These are phyloP conservation scores for Megaceryle torquata DNA, from an alignment of 2,113 vertebrate species.

Conservation along the genomic window DNA sequence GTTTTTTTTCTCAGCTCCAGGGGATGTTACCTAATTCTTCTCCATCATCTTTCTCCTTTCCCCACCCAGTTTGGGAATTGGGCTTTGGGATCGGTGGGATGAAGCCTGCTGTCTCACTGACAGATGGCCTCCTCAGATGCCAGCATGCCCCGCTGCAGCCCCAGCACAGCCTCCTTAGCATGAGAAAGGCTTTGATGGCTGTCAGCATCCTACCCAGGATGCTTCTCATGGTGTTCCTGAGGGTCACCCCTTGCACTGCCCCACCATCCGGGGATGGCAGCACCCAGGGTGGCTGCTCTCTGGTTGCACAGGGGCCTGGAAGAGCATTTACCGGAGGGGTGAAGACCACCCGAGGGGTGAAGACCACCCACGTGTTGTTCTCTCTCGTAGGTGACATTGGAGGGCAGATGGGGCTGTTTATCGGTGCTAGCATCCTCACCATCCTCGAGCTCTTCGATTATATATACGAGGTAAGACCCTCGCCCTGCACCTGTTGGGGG, in stretches of 20 bases:
- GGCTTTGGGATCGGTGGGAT: background rate
- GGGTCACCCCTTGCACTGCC: background rate
- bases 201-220: rapidly evolving
- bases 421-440: slow-evolving; percentile 98
- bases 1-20: background rate
- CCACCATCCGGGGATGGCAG: rapidly evolving
- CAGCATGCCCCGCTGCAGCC: rapidly evolving
- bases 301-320: rapidly evolving
- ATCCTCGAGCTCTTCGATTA: slow-evolving; percentile 98
- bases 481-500: rapidly evolving
- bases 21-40: background rate
- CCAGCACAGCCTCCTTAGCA: background rate
- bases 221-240: background rate
- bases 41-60: background rate
- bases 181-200: background rate
- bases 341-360: background rate
- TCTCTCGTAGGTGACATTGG: slow-evolving; percentile 90
- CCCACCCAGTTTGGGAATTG: background rate
- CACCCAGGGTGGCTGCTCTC: background rate
- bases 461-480: slow-evolving; percentile 89
- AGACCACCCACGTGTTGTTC: background rate
- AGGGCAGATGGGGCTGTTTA: slow-evolving; percentile 98
- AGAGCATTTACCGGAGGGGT: background rate
- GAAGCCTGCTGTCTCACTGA: background rate
- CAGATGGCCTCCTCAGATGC: background rate